Conservation (phyloP, 2,888 invertebrate genomes). For the Corythucha ciliata region DNA sequence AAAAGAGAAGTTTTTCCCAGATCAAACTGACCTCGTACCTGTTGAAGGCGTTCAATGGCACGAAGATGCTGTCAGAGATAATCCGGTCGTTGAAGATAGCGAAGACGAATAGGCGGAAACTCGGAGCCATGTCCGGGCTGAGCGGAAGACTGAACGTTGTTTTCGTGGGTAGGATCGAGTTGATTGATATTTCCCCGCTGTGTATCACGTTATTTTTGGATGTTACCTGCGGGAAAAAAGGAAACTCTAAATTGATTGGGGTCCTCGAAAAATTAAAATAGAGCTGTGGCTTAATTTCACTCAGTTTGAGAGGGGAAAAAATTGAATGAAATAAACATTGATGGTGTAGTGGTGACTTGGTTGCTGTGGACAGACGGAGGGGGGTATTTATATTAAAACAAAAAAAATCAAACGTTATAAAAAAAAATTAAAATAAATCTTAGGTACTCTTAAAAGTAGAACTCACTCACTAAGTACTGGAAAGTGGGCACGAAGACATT, state of each 20-base stretch:
- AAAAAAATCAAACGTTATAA: too few relatives aligned
- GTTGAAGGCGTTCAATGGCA: constrained; percentile 47
- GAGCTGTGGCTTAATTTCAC: background rate
- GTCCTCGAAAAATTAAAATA: background rate
- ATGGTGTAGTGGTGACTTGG: too few relatives aligned
- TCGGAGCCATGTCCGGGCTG: constrained; percentile 49
- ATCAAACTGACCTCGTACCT: constrained; percentile 43
- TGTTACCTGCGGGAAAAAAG: constrained; percentile 42
- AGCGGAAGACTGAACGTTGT: constrained; percentile 46
- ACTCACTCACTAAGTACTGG: constrained; percentile 44
- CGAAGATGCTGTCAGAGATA: constrained; percentile 45
- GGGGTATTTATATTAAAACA: too few relatives aligned
- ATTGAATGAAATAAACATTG: too few relatives aligned
- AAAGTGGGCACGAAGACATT: constrained; percentile 45
- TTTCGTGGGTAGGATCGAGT: constrained; percentile 34
- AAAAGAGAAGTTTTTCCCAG: too few relatives aligned
- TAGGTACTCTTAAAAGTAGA: constrained; percentile 3
- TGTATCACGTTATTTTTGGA: constrained; percentile 46
- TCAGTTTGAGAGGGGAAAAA: background rate
- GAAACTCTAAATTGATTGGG: background rate
- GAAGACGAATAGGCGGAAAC: constrained; percentile 46
- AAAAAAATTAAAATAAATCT: too few relatives aligned
- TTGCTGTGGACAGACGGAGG: too few relatives aligned
- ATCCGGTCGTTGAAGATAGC: constrained; percentile 43
- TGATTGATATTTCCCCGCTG: constrained; percentile 37